phyloP scores from a whole-genome alignment of 2,797 vertebrate species.

The Sphaeramia orbicularis region DNA sequence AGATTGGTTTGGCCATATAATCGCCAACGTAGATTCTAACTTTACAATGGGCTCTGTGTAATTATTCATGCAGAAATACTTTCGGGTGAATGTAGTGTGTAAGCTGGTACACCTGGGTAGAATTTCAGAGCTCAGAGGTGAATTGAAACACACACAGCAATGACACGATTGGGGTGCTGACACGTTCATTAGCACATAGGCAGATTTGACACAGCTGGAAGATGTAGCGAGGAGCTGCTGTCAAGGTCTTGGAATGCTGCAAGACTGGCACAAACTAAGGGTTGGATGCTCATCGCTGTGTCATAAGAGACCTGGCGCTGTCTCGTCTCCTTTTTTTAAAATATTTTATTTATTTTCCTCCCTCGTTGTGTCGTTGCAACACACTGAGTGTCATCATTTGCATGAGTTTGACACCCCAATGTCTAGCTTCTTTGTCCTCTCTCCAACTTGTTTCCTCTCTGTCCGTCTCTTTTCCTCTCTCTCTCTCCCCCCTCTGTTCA shows the following conservation, averaged over 20 bases:
- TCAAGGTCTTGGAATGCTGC: slow-evolving; percentile 85
- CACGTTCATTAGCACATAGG: slow-evolving; percentile 84
- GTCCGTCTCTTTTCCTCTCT: slow-evolving; percentile 69
- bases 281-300: slow-evolving; percentile 82
- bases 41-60: slow-evolving; percentile 45
- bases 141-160: slow-evolving; percentile 82
- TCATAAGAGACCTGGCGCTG: slow-evolving; percentile 82
- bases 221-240: slow-evolving; percentile 81
- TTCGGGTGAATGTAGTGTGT: slow-evolving; percentile 67
- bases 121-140: slow-evolving; percentile 74
- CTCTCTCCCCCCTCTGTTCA: slow-evolving; percentile 53
- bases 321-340: slow-evolving; percentile 77
- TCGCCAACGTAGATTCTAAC: slow-evolving; percentile 43
- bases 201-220: slow-evolving; percentile 83
- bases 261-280: slow-evolving; percentile 85
- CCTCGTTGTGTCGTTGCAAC: slow-evolving; percentile 81
- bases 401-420: slow-evolving; percentile 81
- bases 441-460: slow-evolving; percentile 82
- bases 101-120: slow-evolving; percentile 75
- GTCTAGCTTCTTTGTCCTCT: slow-evolving; percentile 84
- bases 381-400: slow-evolving; percentile 84
- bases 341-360: slow-evolving; percentile 80
- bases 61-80: slow-evolving; percentile 73
- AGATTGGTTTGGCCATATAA: slow-evolving; percentile 41
- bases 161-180: slow-evolving; percentile 80